phyloP scores from a whole-genome alignment of 2,888 invertebrate genomes.

The Drosophila cognata region DNA sequence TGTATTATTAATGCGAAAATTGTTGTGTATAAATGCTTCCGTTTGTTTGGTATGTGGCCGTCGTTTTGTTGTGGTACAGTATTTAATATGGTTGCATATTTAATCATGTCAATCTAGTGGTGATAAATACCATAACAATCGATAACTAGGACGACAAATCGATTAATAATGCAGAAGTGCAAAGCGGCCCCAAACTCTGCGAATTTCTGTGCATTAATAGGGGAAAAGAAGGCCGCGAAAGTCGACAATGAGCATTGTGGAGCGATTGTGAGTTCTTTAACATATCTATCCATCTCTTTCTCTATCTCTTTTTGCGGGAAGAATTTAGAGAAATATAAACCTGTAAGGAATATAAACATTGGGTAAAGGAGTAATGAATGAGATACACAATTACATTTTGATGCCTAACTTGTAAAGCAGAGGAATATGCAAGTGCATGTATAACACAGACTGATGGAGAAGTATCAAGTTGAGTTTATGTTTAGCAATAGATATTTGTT shows the following conservation, averaged over 20 bases:
- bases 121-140: constrained; percentile 58
- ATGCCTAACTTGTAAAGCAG: not conserved
- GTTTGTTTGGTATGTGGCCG: constrained; percentile 24
- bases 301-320: not conserved
- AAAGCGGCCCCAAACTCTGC: not conserved
- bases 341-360: not conserved
- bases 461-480: not conserved
- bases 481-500: not conserved
- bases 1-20: constrained; percentile 70
- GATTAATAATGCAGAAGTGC: constrained; percentile 30
- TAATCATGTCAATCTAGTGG: constrained; percentile 57
- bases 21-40: constrained; percentile 25
- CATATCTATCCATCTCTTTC: not conserved
- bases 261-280: not conserved
- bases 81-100: constrained; percentile 68
- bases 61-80: constrained; percentile 51
- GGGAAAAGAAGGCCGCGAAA: not conserved
- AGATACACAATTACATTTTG: not conserved
- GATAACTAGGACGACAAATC: constrained; percentile 44
- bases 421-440: not conserved
- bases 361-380: not conserved
- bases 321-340: not conserved
- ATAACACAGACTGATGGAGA: not conserved
- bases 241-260: not conserved
- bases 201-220: not conserved